Evolutionary conservation across 2,888 invertebrate species (phyloP), one percentile per base, ranked within the genome.

Genomic region (Empis livida): DNA sequence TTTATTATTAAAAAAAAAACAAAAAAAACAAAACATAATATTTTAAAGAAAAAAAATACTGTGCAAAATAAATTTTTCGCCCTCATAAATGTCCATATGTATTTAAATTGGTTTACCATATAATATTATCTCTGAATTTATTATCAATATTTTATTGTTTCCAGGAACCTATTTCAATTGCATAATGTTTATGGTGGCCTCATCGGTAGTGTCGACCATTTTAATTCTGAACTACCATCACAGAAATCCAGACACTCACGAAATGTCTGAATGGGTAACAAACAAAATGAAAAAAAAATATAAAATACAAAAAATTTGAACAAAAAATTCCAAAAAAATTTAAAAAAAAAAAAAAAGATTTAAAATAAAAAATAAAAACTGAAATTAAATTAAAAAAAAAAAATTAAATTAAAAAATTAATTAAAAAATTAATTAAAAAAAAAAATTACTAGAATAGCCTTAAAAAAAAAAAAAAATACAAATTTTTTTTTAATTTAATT

Each of bases 121-220:
- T n/a, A 35, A 35, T 35, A n/a, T 13, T 35, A 13, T 35, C n/a
- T 32, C 35, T 5, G n/a, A n/a, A 35, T 35, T n/a, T 35, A 35
- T 35, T n/a, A n/a, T n/a, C 35, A 35, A n/a, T n/a, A 35, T 35
- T 38, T 38, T 38, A 37, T 67, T 65, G 65, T 78, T 88, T 72
- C 55, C 74, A 84, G 89, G 88, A 71, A 94, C 94, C 59, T 95
- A 95, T 77, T 96, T 96, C 80, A 95, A 95, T 78, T 94, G 94
- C 77, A 95, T 95, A 75, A 96, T 96, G 96, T 92, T 95, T 75
- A 95, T 95, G 94, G 94, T 95, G 73, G 94, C 95, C 62, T 90
- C 94, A 63, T 95, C 95, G 58, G 94, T 96, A 69, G 92, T 95
- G 66, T 92, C 93, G 71, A 96, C 95, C 56, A 95, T 96, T 67